Evolutionary conservation across 2,888 invertebrate genomes (phyloP), one percentile per base, ranked within the genome.

Genomic region (Idaea aversata): DNA sequence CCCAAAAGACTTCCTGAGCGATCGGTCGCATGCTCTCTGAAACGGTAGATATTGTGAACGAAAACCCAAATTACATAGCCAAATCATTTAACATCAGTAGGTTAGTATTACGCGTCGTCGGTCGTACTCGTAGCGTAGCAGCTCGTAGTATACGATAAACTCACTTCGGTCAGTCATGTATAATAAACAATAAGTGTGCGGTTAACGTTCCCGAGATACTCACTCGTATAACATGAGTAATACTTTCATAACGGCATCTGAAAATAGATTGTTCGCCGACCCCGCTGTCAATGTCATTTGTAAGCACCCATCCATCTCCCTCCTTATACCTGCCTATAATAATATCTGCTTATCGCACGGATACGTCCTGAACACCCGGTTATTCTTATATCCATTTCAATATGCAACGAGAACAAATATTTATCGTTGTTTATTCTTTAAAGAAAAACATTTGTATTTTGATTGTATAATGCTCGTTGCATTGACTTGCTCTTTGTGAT

Each of bases 291-390:
- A 75, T 77, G 84, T 83, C 85, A 79, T 78, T 78, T 72, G 72
- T 71, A 72, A 81, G 75, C 72, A 78, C 73, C 77, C 77, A 86
- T 88, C 82, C 76, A 77, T 87, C 87, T 86, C 83, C 70, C 65
- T 63, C 59, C 62, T 66, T 75, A 68, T 77, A 77, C 75, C 76
- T 77, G 79, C 75, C 79, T 77, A 79, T 77, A 77, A 75, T 77
- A 75, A 77, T 77, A 76, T 74, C 72, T 73, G 62, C 63, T 72
- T 72, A 75, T 72, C 73, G 71, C 68, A 72, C 70, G 67, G 70
- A 73, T 61, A 58, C 68, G 63, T 63, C 61, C 61, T 63, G 58
- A 67, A 66, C 65, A 59, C 64, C 34, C 59, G 65, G 63, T 66
- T 67, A 15, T 69, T 67, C 61, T 66, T 60, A 72, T 70, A 71